Conservation (phyloP, 92 coral and sea anemone genomes). For the Epizoanthus illoricatus region DNA sequence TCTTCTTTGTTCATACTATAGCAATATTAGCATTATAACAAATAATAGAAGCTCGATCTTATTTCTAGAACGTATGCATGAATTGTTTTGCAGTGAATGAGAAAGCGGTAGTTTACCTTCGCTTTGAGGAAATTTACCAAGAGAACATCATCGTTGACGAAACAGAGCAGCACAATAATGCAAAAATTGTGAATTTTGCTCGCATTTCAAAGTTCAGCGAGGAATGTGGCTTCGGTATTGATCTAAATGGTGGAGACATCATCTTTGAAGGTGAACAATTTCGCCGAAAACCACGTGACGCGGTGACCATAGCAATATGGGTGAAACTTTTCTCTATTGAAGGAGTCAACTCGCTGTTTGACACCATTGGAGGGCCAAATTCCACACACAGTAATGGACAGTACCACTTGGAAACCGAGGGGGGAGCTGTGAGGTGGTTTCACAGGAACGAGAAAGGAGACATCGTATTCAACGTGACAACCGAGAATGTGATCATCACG, state of each 20-base stretch:
- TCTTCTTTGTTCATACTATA: too few relatives aligned
- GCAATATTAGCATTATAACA: too few relatives aligned
- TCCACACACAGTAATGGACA: conserved; percentile 86
- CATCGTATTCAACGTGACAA: conserved; percentile 78
- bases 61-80: background rate
- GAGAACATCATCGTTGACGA: conserved; percentile 81
- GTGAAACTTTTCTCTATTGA: conserved; percentile 70
- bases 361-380: conserved; percentile 85
- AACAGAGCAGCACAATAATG: conserved; percentile 80
- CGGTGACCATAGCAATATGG: conserved; percentile 91
- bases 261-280: conserved; percentile 79
- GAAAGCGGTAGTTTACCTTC: conserved; percentile 85
- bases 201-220: conserved; percentile 88
- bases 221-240: conserved; percentile 89
- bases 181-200: conserved; percentile 87
- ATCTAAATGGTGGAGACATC: conserved; percentile 91
- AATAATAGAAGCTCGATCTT: too few relatives aligned
- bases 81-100: conserved; percentile 59
- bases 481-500: conserved; percentile 72
- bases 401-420: conserved; percentile 71
- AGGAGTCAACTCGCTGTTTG: conserved; percentile 80
- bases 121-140: conserved; percentile 83
- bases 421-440: conserved; percentile 85
- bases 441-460: conserved; percentile 79
- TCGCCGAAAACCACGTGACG: conserved; percentile 71